Evolutionary conservation across 2,888 invertebrate species (phyloP).

Genomic region (Steinernema carpocapsae): DNA sequence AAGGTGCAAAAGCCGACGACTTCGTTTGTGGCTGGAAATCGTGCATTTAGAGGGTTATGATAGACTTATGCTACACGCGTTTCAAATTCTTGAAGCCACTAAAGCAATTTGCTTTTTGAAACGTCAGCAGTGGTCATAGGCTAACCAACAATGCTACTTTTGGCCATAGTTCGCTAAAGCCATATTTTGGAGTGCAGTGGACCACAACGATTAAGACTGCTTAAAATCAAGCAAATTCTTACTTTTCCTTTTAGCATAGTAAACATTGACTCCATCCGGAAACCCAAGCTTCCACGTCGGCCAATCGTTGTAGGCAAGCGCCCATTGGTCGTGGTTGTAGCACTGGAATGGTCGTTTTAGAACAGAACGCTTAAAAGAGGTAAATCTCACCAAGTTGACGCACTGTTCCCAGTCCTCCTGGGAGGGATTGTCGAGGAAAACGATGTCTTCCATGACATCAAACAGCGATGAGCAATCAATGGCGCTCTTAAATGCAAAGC

Average conservation of each 20-base stretch:
- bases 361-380: not conserved
- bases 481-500: not conserved
- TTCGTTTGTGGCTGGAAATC: not conserved
- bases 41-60: not conserved
- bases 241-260: slow-evolving; percentile 1
- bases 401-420: slow-evolving; percentile 9
- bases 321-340: slow-evolving; percentile 15
- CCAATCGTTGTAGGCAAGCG: not conserved
- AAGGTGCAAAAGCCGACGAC: not conserved
- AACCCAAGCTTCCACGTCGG: not conserved
- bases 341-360: not conserved
- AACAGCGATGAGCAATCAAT: not conserved
- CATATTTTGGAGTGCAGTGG: too few species aligned
- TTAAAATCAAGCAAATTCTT: too few species aligned
- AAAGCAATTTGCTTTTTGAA: too few species aligned
- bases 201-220: too few species aligned
- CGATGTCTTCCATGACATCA: slow-evolving; percentile 1
- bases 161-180: too few species aligned
- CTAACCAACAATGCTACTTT: too few species aligned
- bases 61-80: too few species aligned
- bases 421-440: not conserved
- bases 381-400: not conserved
- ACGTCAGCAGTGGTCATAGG: too few species aligned
- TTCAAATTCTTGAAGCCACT: too few species aligned
- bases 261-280: slow-evolving; percentile 6